phyloP scores from a whole-genome alignment of 2,888 invertebrate genomes.

The Pseudolycoriella hygida region DNA sequence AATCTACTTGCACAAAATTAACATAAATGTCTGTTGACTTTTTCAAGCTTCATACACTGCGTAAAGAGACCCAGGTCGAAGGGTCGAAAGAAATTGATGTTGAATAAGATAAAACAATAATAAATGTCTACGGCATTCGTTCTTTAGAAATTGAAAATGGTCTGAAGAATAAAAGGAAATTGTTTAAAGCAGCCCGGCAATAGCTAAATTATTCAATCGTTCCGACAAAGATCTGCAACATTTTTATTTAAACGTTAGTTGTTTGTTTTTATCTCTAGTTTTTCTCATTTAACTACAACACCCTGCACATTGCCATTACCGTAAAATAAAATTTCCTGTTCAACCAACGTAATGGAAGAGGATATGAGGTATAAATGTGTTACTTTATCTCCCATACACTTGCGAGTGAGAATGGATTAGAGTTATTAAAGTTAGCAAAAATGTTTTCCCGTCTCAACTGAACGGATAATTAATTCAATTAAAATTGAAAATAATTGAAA shows the following conservation, averaged over 20 bases:
- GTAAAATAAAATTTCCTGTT: too few relatives aligned
- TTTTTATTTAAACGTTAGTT: not conserved
- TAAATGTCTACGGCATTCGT: not conserved
- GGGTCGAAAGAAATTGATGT: not conserved
- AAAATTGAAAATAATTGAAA: slow-evolving; percentile 6
- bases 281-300: not conserved
- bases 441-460: not conserved
- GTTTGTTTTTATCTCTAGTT: not conserved
- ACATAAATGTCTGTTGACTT: too few relatives aligned
- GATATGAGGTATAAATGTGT: not conserved
- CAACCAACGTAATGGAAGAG: not conserved
- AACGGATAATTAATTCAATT: slow-evolving; percentile 4
- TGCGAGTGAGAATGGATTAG: not conserved
- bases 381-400: too few relatives aligned
- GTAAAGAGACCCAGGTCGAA: not conserved
- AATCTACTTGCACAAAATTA: too few relatives aligned
- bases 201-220: slow-evolving; percentile 8
- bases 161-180: slow-evolving; percentile 4
- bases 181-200: slow-evolving; percentile 5
- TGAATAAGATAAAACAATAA: not conserved
- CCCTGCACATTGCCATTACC: too few relatives aligned
- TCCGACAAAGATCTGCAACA: slow-evolving; percentile 4
- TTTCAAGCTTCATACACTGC: not conserved
- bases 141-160: not conserved
- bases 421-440: not conserved